phyloP scores from a whole-genome alignment of 2,113 vertebrate genomes.

The Zingel zingel region DNA sequence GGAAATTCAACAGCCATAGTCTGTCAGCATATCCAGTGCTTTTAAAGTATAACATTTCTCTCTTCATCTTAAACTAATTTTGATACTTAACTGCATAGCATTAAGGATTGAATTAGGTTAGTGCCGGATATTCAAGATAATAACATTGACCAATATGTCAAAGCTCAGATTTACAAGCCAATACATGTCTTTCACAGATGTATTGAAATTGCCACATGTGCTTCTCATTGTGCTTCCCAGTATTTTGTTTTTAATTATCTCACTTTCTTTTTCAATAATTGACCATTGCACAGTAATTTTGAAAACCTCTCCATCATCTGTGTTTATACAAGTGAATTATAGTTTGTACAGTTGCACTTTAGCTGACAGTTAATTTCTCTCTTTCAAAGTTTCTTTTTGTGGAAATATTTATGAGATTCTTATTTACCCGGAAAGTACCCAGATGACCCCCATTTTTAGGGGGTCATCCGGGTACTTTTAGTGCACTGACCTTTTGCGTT shows the following conservation, averaged over 20 bases:
- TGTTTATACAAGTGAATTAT: not conserved
- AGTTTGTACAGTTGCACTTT: not conserved
- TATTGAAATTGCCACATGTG: conserved; percentile 7
- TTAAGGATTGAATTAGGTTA: conserved; percentile 21
- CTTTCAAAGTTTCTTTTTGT: not conserved
- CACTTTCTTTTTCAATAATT: not conserved
- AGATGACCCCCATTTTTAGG: no score
- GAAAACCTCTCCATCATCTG: not conserved
- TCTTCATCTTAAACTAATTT: conserved; percentile 2
- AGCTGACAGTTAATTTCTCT: not conserved
- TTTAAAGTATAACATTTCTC: not conserved
- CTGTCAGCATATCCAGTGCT: not conserved
- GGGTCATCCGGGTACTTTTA: no score
- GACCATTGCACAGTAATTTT: not conserved
- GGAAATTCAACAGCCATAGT: not conserved
- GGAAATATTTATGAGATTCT: not conserved
- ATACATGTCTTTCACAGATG: conserved; percentile 27
- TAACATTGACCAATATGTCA: conserved; percentile 27
- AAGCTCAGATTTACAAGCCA: conserved; percentile 23
- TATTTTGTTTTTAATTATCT: not conserved
- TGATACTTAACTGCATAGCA: not conserved
- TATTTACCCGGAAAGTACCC: no score
- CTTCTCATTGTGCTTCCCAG: not conserved
- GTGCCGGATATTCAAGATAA: not conserved
- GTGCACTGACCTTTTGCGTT: no score